A percentile compares a stretch with the other conserved stretches of the same genome.
phyloP scores from a whole-genome alignment of 2,113 vertebrate genomes.

The Hippocampus mohnikei region DNA sequence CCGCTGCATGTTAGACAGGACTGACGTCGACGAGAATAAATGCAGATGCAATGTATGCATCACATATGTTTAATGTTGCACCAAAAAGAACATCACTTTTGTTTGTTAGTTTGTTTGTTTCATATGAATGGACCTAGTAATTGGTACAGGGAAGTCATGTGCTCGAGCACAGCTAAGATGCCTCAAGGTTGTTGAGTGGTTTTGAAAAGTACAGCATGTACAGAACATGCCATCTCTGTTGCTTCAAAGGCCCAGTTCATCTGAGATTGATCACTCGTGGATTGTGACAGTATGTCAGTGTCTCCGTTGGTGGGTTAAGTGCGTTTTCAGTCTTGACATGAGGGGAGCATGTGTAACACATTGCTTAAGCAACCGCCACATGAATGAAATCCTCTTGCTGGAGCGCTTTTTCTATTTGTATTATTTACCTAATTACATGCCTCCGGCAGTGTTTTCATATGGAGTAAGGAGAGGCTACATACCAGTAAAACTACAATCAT shows the following conservation, averaged over 20 bases:
- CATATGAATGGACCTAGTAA: constrained; percentile 6
- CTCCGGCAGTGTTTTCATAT: not conserved
- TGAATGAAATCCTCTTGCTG: constrained; percentile 26
- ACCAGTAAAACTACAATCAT: not conserved
- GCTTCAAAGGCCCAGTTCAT: constrained; percentile 30
- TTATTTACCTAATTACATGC: constrained; percentile 2
- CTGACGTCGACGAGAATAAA: too few species aligned
- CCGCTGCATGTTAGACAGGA: too few species aligned
- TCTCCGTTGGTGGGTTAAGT: constrained; percentile 19
- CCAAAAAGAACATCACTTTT: not conserved
- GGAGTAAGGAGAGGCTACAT: not conserved
- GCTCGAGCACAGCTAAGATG: not conserved
- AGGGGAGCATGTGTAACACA: constrained; percentile 23
- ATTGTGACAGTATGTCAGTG: constrained; percentile 22
- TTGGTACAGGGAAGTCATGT: constrained; percentile 5
- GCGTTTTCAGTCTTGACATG: constrained; percentile 23
- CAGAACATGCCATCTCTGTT: constrained; percentile 37
- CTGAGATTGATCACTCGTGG: constrained; percentile 22
- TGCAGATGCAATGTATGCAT: too few species aligned
- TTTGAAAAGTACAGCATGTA: constrained; percentile 44
- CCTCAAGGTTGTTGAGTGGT: constrained; percentile 16
- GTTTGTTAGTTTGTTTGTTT: not conserved
- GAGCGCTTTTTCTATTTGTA: constrained; percentile 23
- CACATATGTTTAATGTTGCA: not conserved
- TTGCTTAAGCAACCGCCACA: constrained; percentile 26